phyloP scores from a whole-genome alignment of 2,888 invertebrate genomes.

The Epicampocera succincta region DNA sequence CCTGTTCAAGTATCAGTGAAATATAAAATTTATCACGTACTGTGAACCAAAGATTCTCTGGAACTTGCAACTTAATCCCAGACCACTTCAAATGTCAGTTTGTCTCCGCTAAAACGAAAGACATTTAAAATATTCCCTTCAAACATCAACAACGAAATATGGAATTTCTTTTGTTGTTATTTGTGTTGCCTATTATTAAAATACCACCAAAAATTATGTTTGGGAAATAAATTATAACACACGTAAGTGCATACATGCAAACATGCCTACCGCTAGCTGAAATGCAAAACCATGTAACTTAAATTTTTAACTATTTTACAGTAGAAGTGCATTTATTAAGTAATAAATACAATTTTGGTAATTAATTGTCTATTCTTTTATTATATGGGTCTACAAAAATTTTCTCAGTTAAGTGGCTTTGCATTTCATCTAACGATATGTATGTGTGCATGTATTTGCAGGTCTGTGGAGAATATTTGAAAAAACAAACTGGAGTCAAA shows the following conservation, averaged over 20 bases:
- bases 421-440: too few relatives aligned
- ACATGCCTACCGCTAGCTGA: too few relatives aligned
- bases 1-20: conserved; percentile 65
- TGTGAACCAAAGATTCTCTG: conserved; percentile 62
- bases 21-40: conserved; percentile 69
- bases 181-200: conserved; percentile 30
- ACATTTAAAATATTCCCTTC: conserved; percentile 46
- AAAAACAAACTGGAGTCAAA: conserved; percentile 1
- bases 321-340: too few relatives aligned
- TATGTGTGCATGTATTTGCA: neutral
- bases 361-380: too few relatives aligned
- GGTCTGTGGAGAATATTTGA: neutral
- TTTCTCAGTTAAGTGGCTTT: too few relatives aligned
- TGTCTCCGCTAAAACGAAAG: conserved; percentile 51
- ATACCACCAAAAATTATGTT: neutral
- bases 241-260: too few relatives aligned
- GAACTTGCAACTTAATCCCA: conserved; percentile 66
- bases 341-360: too few relatives aligned
- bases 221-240: conserved; percentile 8
- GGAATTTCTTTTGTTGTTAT: conserved; percentile 39
- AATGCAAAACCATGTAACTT: too few relatives aligned
- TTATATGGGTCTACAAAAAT: too few relatives aligned
- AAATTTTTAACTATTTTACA: too few relatives aligned
- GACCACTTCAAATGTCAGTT: conserved; percentile 66
- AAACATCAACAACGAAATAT: conserved; percentile 23